These are phyloP conservation scores for Struthio camelus DNA, from an alignment of 2,113 vertebrate species.

Conservation along the genomic window DNA sequence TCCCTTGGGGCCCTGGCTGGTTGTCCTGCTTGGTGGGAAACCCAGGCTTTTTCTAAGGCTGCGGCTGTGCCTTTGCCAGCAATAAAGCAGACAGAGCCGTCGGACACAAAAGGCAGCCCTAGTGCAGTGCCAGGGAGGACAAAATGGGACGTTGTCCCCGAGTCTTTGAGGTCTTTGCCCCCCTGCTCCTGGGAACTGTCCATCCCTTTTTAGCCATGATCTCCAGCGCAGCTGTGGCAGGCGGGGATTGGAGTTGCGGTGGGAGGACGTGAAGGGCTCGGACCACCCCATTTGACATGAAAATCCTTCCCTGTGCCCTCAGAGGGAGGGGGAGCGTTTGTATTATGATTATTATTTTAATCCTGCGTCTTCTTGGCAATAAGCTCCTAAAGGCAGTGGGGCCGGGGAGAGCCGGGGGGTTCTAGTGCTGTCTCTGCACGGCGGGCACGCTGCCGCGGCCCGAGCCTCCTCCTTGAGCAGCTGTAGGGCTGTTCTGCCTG, in stretches of 20 bases:
- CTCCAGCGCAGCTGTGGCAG: neutral
- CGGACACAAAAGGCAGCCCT: neutral
- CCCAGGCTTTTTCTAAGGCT: no score
- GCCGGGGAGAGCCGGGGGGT: neutral
- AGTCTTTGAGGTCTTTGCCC: neutral
- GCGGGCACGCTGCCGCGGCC: neutral
- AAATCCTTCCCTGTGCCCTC: neutral
- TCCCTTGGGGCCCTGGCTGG: neutral
- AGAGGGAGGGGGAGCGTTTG: neutral
- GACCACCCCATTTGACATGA: neutral
- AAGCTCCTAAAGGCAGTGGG: neutral
- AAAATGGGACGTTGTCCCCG: no score
- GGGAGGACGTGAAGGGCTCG: neutral
- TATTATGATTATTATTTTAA: neutral
- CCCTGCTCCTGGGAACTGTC: no score
- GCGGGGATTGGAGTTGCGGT: neutral
- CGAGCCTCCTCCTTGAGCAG: neutral
- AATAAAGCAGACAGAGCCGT: neutral
- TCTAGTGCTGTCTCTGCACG: neutral
- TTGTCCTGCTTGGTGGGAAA: neutral
- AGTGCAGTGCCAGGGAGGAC: no score
- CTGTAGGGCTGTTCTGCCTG: accelerated
- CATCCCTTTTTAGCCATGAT: neutral
- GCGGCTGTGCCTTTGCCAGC: no score
- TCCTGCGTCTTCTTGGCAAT: neutral